Base-by-base conservation (phyloP, 2,888 invertebrate genomes). In the Eilema sororculum region DNA sequence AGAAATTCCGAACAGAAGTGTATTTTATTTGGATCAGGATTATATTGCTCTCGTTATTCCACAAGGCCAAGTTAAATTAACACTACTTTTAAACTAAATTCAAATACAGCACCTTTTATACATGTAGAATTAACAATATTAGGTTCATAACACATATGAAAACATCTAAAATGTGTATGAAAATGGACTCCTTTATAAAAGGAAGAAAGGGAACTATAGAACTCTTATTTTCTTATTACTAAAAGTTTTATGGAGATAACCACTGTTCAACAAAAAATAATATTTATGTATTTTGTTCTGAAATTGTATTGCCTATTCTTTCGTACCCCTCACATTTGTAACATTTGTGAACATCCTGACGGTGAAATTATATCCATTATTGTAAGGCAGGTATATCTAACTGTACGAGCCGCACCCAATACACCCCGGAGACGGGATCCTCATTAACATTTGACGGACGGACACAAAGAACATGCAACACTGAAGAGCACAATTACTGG, bases 361-460 rank as follows among this genome's bases (percentile, higher is more conserved):
- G 20, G 20, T 46, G 46, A 46, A 46, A 20, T n/a, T 46, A 46
- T 46, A 46, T 46, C 5, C 20, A 20, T 20, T 46, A n/a, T n/a
- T n/a, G n/a, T n/a, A n/a, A 20, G 46, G 20, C 46, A 46, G 46
- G 46, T 46, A 20, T 41, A 41, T 37, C 13, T 46, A 46, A 52
- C n/a, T 52, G n/a, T 52, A n/a, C 1, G 20, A 9, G 52, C 46
- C 46, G 20, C 52, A n/a, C 52, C 9, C 52, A 9, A n/a, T n/a
- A 52, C 3, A 20, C 1, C 52, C 52, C 2, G 52, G 52, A 8
- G 52, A n/a, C n/a, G 52, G 52, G 52, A n/a, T 20, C 52, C 52
- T 52, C 20, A n/a, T 52, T n/a, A 52, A n/a, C 52, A 52, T 52
- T 52, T 52, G n/a, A n/a, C n/a, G n/a, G n/a, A 52, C 52, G 52